phyloP scores from a whole-genome alignment of 2,888 invertebrate species.

The Pardosa pseudoannulata region DNA sequence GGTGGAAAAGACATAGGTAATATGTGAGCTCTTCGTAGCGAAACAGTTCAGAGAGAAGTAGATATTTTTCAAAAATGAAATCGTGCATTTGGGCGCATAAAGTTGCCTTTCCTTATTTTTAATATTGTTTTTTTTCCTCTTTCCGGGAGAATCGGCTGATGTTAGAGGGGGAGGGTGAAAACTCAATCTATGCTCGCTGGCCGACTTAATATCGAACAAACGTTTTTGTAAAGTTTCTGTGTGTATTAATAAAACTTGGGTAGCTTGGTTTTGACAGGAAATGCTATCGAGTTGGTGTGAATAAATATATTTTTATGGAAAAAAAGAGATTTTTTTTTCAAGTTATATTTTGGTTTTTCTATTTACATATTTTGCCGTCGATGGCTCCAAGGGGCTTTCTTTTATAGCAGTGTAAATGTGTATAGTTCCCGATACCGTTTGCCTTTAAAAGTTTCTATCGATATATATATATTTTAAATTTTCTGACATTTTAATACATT shows the following conservation, averaged over 20 bases:
- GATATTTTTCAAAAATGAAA: constrained; percentile 31
- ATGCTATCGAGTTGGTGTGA: background rate
- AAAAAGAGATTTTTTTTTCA: background rate
- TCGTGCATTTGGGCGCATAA: constrained; percentile 8
- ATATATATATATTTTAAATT: too few relatives aligned
- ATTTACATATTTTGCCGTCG: too few relatives aligned
- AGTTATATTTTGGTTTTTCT: too few relatives aligned
- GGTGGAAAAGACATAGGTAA: constrained; percentile 22
- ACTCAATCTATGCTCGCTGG: constrained; percentile 1
- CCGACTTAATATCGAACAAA: constrained; percentile 11
- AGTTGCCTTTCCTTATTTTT: constrained; percentile 5
- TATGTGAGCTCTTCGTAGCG: constrained; percentile 14
- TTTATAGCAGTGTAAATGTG: too few relatives aligned
- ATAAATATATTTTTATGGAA: constrained; percentile 2
- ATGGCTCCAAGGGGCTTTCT: too few relatives aligned
- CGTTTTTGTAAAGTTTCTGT: constrained; percentile 7
- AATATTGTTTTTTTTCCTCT: background rate
- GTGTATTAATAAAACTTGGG: background rate
- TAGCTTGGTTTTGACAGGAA: constrained; percentile 1
- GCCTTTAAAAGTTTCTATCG: too few relatives aligned
- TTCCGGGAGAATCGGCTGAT: background rate
- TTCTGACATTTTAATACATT: too few relatives aligned
- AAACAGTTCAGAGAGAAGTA: background rate
- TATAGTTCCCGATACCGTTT: too few relatives aligned
- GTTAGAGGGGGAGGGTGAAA: background rate